Evolutionary conservation across 2,888 invertebrate species (phyloP).

Genomic region (Aphelenchoides bicaudatus): DNA sequence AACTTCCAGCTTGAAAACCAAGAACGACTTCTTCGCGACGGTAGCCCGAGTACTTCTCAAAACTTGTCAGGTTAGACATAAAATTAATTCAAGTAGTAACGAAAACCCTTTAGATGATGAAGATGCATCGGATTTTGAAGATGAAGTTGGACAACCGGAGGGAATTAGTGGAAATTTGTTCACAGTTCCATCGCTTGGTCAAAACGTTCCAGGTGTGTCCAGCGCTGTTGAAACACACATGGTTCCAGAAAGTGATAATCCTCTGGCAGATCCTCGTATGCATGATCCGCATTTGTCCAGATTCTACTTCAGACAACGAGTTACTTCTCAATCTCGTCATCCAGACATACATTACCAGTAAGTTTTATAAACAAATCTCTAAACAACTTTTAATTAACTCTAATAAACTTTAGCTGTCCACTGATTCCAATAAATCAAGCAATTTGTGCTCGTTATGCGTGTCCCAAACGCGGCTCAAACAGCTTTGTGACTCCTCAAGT

Average conservation of each 20-base stretch:
- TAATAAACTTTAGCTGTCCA: slow-evolving; percentile 25
- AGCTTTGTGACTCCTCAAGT: neutral
- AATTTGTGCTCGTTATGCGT: slow-evolving; percentile 21
- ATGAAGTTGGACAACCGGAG: neutral
- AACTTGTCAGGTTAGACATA: no score
- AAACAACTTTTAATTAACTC: neutral
- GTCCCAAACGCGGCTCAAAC: slow-evolving; percentile 5
- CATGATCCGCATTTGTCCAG: slow-evolving; percentile 36
- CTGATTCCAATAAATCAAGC: slow-evolving; percentile 21
- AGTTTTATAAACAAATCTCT: no score
- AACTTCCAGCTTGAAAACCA: no score
- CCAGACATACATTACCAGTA: slow-evolving; percentile 36
- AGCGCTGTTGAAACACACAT: neutral
- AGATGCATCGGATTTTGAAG: no score
- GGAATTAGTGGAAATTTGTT: neutral
- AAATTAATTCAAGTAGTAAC: no score
- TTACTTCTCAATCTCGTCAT: slow-evolving; percentile 41
- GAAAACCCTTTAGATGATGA: no score
- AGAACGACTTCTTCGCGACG: neutral
- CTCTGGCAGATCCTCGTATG: slow-evolving; percentile 24
- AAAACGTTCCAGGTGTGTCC: no score
- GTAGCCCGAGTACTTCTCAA: no score
- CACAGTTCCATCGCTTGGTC: no score
- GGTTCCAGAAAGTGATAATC: slow-evolving; percentile 8
- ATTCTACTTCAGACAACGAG: slow-evolving; percentile 47